Percentiles rank a stretch among this genome's conserved stretches.
phyloP scores from a whole-genome alignment of 2,888 invertebrate species.

The Caradrina clavipalpis region DNA sequence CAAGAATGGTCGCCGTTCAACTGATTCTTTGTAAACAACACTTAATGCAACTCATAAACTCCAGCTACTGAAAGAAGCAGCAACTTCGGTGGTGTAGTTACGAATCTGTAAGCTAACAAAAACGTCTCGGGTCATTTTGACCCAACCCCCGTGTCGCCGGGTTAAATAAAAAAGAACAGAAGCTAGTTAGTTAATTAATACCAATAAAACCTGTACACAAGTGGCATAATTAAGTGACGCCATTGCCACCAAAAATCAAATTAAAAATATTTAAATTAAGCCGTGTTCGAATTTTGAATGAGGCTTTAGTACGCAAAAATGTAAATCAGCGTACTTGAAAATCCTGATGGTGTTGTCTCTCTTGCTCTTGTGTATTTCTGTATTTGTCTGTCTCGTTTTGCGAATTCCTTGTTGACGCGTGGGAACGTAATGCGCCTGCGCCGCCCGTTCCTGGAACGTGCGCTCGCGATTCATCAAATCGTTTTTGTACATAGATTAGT shows the following conservation, averaged over 20 bases:
- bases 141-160: no score
- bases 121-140: no score
- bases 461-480: conserved; percentile 84
- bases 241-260: conserved; percentile 1
- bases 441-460: conserved; percentile 83
- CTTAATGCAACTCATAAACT: no score
- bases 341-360: conserved; percentile 36
- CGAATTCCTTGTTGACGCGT: conserved; percentile 81
- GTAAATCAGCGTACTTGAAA: conserved; percentile 70
- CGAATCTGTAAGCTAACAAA: no score
- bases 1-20: no score
- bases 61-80: no score
- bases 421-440: conserved; percentile 84
- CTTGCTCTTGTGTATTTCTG: conserved; percentile 61
- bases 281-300: conserved; percentile 33
- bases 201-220: background rate
- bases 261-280: conserved; percentile 9
- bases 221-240: background rate
- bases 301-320: conserved; percentile 68
- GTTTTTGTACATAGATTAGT: conserved; percentile 74
- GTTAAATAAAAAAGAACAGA: no score
- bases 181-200: background rate
- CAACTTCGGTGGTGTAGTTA: no score
- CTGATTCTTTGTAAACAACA: no score
- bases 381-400: conserved; percentile 67